phyloP scores from a whole-genome alignment of 1,140 invertebrate species.

The Bombus vancouverensis region DNA sequence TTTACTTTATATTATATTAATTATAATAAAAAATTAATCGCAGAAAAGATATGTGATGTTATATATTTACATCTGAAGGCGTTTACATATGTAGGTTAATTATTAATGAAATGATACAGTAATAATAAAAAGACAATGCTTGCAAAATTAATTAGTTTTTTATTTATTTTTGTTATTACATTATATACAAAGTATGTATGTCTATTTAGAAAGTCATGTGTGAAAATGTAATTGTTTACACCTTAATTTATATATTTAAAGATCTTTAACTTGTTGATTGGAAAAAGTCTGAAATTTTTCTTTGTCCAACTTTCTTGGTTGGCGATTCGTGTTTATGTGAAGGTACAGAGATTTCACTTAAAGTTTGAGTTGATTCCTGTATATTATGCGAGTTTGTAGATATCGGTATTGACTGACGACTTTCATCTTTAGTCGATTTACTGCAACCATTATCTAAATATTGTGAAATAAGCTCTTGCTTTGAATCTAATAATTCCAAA shows the following conservation, averaged over 20 bases:
- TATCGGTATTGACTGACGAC: neutral
- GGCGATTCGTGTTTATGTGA: neutral
- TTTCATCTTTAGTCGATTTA: slow-evolving; percentile 26
- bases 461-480: slow-evolving; percentile 31
- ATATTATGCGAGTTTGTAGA: neutral
- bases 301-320: slow-evolving; percentile 63
- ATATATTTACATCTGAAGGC: neutral
- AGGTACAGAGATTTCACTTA: neutral
- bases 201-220: slow-evolving; percentile 7
- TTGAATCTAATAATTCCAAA: slow-evolving; percentile 24
- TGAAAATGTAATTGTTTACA: neutral
- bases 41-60: neutral
- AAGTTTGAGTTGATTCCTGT: slow-evolving; percentile 20
- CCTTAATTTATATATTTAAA: neutral
- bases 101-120: neutral
- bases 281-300: slow-evolving; percentile 73
- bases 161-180: slow-evolving; percentile 41
- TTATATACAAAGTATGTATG: slow-evolving; percentile 39
- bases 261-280: slow-evolving; percentile 51
- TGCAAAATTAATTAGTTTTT: slow-evolving; percentile 32
- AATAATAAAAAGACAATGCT: neutral
- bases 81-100: neutral
- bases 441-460: slow-evolving; percentile 18
- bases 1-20: neutral
- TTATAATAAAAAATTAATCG: neutral